A percentile compares a stretch with the other conserved stretches of the same genome.
Conservation (phyloP, 2,888 invertebrate genomes). For the Drosophila affinis region DNA sequence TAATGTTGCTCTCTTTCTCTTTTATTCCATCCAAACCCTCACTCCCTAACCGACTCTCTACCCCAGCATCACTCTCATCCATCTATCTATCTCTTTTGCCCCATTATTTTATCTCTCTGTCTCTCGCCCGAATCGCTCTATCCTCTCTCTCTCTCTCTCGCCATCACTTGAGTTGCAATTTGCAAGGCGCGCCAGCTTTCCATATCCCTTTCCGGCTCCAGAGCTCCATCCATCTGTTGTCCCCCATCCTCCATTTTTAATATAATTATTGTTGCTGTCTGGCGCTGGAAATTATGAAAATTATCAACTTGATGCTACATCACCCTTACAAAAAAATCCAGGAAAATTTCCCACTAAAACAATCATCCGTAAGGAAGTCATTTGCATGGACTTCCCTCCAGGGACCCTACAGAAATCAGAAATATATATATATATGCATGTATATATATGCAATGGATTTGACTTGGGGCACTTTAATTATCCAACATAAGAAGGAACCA, state of each 20-base stretch:
- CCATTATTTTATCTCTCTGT: conserved; percentile 9
- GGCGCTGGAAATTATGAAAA: conserved; percentile 59
- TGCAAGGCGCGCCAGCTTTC: conserved; percentile 28
- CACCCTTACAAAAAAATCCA: conserved; percentile 9
- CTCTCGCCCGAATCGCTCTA: conserved; percentile 28
- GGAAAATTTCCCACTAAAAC: conserved; percentile 41
- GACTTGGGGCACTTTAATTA: conserved; percentile 66
- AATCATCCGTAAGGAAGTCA: conserved; percentile 47
- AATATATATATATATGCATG: background rate
- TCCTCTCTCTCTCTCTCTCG: conserved; percentile 15
- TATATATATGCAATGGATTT: conserved; percentile 45
- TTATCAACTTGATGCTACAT: conserved; percentile 51
- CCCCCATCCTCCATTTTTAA: conserved; percentile 46
- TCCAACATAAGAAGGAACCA: conserved; percentile 44
- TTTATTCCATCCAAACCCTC: conserved; percentile 6
- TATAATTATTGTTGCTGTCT: conserved; percentile 63
- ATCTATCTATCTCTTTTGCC: background rate
- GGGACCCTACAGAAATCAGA: background rate
- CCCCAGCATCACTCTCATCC: background rate
- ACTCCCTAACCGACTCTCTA: background rate
- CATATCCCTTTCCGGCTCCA: conserved; percentile 17
- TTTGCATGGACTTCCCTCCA: conserved; percentile 9
- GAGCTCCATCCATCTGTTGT: conserved; percentile 3
- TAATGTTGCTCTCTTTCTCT: conserved; percentile 66
- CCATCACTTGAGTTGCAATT: conserved; percentile 47